phyloP scores from a whole-genome alignment of 2,888 invertebrate species.

The Xestia xanthographa region DNA sequence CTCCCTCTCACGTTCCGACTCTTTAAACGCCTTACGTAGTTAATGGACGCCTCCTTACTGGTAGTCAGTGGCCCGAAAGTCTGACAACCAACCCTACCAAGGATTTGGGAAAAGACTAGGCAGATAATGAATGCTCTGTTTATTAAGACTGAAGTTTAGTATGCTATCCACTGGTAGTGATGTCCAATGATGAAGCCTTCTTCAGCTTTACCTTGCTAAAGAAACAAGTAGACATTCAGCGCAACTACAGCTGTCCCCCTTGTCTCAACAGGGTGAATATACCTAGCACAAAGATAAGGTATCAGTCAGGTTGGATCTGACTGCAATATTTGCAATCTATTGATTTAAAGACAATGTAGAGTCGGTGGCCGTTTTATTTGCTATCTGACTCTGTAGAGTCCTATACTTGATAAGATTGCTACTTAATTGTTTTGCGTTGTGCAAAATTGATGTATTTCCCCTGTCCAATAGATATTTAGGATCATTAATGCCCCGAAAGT shows the following conservation, averaged over 20 bases:
- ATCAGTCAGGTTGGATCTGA: conserved; percentile 23
- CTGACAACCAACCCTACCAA: background rate
- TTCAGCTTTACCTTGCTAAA: background rate
- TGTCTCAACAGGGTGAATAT: background rate
- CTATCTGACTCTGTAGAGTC: conserved; percentile 1
- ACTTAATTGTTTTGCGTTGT: background rate
- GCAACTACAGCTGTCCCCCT: background rate
- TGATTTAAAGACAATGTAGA: conserved; percentile 29
- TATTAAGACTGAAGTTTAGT: background rate
- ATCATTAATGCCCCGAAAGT: background rate
- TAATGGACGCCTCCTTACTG: background rate
- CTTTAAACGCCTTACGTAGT: too few species aligned
- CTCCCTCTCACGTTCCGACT: too few species aligned
- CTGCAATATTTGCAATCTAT: conserved; percentile 35
- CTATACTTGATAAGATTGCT: conserved; percentile 10
- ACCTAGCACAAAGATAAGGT: conserved; percentile 17
- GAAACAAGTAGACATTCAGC: background rate
- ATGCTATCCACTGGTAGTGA: background rate
- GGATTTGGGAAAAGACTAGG: background rate
- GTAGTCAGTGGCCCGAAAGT: background rate
- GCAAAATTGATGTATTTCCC: background rate
- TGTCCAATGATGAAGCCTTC: background rate
- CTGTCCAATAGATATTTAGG: background rate
- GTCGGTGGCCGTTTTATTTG: background rate
- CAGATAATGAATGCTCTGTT: background rate